These are phyloP conservation scores for Eulithis testata DNA, from an alignment of 2,888 invertebrate species.

Conservation along the genomic window DNA sequence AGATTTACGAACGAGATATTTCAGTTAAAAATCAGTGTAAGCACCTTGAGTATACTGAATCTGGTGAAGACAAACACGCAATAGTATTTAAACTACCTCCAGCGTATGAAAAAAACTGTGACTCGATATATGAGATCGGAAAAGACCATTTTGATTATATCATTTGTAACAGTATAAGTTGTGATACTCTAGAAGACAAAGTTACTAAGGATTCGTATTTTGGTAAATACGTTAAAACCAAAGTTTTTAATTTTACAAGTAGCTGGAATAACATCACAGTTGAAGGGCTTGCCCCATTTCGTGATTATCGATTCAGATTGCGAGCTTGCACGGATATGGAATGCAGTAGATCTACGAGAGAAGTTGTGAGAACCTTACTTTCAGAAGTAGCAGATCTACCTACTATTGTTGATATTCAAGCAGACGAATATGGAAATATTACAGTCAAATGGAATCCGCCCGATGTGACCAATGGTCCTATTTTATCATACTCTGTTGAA, in stretches of 20 bases:
- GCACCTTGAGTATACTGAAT: conserved; percentile 49
- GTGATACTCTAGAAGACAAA: conserved; percentile 54
- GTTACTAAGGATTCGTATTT: conserved; percentile 55
- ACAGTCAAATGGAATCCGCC: conserved; percentile 68
- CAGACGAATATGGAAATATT: conserved; percentile 53
- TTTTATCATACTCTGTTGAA: conserved; percentile 69
- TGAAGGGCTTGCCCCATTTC: conserved; percentile 65
- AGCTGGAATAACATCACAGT: conserved; percentile 57
- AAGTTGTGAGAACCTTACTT: conserved; percentile 63
- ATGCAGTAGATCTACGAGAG: conserved; percentile 68
- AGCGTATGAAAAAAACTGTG: conserved; percentile 66
- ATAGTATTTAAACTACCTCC: conserved; percentile 67
- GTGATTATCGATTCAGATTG: conserved; percentile 72
- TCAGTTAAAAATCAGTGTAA: conserved; percentile 61
- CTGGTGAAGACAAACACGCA: conserved; percentile 63
- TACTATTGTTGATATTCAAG: conserved; percentile 45
- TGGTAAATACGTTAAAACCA: conserved; percentile 56
- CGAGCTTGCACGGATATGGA: conserved; percentile 60
- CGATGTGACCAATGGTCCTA: conserved; percentile 65
- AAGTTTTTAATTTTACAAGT: conserved; percentile 57
- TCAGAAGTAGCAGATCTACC: conserved; percentile 62
- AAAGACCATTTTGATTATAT: conserved; percentile 65
- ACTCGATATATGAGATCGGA: conserved; percentile 70
- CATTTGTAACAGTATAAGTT: conserved; percentile 59
- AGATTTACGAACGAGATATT: conserved; percentile 55